Conservation (phyloP, 1,140 invertebrate genomes). For the Cotesia vestalis region DNA sequence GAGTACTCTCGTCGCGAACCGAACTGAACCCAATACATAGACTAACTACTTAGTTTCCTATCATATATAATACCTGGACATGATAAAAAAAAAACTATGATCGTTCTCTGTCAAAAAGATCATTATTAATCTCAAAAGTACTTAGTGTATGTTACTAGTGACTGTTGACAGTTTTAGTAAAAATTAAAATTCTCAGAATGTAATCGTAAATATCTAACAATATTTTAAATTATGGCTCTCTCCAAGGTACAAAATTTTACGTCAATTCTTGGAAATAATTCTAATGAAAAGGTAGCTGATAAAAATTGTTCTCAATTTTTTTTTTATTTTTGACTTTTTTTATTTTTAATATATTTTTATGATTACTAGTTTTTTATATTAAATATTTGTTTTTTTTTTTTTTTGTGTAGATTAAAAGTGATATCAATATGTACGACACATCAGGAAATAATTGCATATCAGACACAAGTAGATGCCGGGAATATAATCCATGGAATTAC, state of each 20-base stretch:
- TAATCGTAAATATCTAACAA: conserved; percentile 19
- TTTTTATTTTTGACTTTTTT: too few relatives aligned
- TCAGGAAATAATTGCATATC: conserved; percentile 50
- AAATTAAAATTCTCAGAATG: too few relatives aligned
- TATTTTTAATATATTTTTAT: not conserved
- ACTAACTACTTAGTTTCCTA: too few relatives aligned
- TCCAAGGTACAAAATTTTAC: conserved; percentile 60
- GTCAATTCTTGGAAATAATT: conserved; percentile 58
- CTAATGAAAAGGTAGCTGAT: conserved; percentile 40
- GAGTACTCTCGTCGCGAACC: conserved; percentile 50
- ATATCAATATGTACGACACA: conserved; percentile 58
- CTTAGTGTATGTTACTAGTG: conserved; percentile 3
- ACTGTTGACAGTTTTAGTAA: too few relatives aligned
- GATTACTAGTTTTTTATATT: conserved; percentile 12
- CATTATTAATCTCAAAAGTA: too few relatives aligned
- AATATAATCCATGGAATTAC: conserved; percentile 59
- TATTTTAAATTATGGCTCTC: conserved; percentile 59
- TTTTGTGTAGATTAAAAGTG: conserved; percentile 51
- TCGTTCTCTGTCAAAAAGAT: too few relatives aligned
- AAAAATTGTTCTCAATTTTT: too few relatives aligned
- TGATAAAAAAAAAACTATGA: too few relatives aligned
- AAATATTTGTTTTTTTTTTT: conserved; percentile 20
- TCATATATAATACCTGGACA: too few relatives aligned
- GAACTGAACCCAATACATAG: too few relatives aligned
- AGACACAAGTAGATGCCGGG: conserved; percentile 49